These are phyloP conservation scores for Ganaspis sp. DNA, from an alignment of 1,140 invertebrate genomes.

Conservation along the genomic window DNA sequence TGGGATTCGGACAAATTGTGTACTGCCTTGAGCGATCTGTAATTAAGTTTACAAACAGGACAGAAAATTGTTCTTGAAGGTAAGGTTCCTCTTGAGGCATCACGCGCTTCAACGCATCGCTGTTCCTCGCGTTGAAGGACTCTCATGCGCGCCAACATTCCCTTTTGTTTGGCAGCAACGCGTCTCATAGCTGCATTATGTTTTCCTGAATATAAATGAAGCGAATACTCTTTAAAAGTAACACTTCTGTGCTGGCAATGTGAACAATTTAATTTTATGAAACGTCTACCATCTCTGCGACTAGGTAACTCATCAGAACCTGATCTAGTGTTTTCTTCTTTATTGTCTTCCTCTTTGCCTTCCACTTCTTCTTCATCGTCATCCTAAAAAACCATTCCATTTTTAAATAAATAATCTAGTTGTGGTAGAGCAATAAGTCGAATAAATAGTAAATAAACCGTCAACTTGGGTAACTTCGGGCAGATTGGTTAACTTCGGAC, in stretches of 20 bases:
- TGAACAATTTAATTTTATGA: conserved; percentile 84
- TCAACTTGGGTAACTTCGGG: too few relatives aligned
- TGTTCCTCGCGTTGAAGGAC: conserved; percentile 84
- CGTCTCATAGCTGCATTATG: conserved; percentile 84
- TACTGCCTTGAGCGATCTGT: conserved; percentile 84
- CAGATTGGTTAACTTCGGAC: too few relatives aligned
- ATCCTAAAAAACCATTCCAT: conserved; percentile 45
- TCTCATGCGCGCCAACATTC: conserved; percentile 84
- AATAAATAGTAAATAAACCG: too few relatives aligned
- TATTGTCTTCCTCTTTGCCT: conserved; percentile 72
- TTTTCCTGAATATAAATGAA: conserved; percentile 82
- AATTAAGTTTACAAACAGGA: conserved; percentile 87
- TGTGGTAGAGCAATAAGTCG: too few relatives aligned
- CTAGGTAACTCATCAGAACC: conserved; percentile 69
- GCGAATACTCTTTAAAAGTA: conserved; percentile 84
- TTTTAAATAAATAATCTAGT: too few relatives aligned
- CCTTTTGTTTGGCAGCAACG: conserved; percentile 83
- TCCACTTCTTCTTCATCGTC: conserved; percentile 75
- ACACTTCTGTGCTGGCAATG: conserved; percentile 84
- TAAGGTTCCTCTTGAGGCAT: conserved; percentile 81
- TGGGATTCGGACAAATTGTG: conserved; percentile 87
- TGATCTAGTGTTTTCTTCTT: conserved; percentile 62
- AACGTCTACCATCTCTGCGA: conserved; percentile 73
- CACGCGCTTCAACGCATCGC: conserved; percentile 81
- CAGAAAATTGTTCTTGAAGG: conserved; percentile 83